Percentiles rank a stretch among this genome's conserved stretches.
phyloP scores from a whole-genome alignment of 2,797 vertebrate genomes.

The Philypnodon macrostomus region DNA sequence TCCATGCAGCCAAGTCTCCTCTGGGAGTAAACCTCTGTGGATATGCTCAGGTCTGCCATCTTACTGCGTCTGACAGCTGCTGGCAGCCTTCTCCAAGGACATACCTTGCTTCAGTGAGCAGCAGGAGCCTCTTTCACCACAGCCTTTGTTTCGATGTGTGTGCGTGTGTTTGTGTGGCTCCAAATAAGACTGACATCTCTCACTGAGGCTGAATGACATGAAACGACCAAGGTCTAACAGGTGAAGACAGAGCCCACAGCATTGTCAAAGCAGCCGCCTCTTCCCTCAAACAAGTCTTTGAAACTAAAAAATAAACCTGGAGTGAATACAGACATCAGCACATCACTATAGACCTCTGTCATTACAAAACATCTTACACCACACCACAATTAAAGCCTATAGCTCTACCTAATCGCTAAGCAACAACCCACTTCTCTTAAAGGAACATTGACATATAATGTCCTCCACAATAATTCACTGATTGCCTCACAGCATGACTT shows the following conservation, averaged over 20 bases:
- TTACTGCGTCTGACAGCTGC: conserved; percentile 65
- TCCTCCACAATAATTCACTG: conserved; percentile 39
- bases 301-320: not conserved
- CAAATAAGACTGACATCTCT: conserved; percentile 45
- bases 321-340: not conserved
- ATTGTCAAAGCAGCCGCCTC: conserved; percentile 6
- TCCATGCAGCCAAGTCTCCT: conserved; percentile 28
- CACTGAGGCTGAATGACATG: conserved; percentile 32
- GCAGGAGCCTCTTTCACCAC: conserved; percentile 43
- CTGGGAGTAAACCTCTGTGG: too few relatives aligned
- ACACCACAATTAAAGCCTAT: conserved; percentile 26
- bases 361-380: conserved; percentile 8
- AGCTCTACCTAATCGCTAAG: conserved; percentile 31
- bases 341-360: not conserved
- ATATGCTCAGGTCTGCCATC: conserved; percentile 57
- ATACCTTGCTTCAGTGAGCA: conserved; percentile 55
- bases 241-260: conserved; percentile 15
- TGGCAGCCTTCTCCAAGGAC: conserved; percentile 65
- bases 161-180: conserved; percentile 25
- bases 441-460: conserved; percentile 44
- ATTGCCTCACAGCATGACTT: conserved; percentile 49
- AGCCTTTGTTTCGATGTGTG: too few relatives aligned
- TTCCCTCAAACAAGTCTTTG: conserved; percentile 15
- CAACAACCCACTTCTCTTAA: conserved; percentile 31
- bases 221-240: conserved; percentile 44